Conservation (phyloP, 2,888 invertebrate species). For the Stenichneumon culpator region DNA sequence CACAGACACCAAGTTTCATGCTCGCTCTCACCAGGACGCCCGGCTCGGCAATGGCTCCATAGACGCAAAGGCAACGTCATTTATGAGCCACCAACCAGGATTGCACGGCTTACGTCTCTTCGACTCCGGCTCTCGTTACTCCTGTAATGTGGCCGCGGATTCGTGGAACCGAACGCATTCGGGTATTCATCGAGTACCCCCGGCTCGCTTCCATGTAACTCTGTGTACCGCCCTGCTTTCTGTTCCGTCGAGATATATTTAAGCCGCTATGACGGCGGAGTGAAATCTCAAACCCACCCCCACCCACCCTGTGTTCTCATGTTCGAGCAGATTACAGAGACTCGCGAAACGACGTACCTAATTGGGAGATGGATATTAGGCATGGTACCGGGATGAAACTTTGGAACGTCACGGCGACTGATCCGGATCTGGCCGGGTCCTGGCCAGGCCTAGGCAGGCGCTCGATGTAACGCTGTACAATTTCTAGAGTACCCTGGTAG, state of each 20-base stretch:
- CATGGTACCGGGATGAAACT: background rate
- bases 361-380: background rate
- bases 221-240: background rate
- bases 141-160: conserved; percentile 22
- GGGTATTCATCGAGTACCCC: conserved; percentile 30
- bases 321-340: background rate
- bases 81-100: background rate
- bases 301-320: background rate
- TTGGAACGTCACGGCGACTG: too few relatives aligned
- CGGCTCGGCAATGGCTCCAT: background rate
- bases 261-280: background rate
- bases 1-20: background rate
- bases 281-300: background rate
- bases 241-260: background rate
- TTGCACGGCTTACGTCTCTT: conserved; percentile 11
- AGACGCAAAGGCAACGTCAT: background rate
- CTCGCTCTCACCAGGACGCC: background rate
- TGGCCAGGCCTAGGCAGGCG: too few relatives aligned
- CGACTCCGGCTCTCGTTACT: conserved; percentile 20
- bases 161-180: conserved; percentile 35
- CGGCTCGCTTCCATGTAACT: conserved; percentile 4
- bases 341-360: background rate
- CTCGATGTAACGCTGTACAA: background rate
- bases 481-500: background rate
- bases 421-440: too few relatives aligned